A percentile compares a stretch with the other conserved stretches of the same genome.
Evolutionary conservation across 2,797 vertebrate genomes (phyloP).

Genomic region (Pipistrellus kuhlii): DNA sequence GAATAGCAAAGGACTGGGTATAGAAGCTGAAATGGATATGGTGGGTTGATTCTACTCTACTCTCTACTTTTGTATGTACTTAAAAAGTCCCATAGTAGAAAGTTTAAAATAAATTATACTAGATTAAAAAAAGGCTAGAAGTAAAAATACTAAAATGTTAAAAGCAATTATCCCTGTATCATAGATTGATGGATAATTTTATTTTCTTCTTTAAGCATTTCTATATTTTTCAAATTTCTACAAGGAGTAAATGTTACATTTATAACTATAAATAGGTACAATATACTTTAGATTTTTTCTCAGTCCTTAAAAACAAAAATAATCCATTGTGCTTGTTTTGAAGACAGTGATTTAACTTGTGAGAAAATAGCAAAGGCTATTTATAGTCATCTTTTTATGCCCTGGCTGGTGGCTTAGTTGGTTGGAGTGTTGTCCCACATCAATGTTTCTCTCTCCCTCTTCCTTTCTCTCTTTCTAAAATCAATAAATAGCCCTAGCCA

Average conservation of each 20-base stretch:
- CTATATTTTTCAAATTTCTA: slow-evolving; percentile 7
- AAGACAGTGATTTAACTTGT: not conserved
- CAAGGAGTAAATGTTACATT: not conserved
- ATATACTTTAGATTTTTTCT: not conserved
- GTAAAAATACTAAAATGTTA: slow-evolving; percentile 7
- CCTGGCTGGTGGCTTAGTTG: no score
- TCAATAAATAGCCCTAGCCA: no score
- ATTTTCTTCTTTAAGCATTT: not conserved
- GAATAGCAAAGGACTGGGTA: not conserved
- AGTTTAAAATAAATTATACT: not conserved
- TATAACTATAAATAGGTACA: not conserved
- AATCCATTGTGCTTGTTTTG: not conserved
- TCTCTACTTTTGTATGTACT: not conserved
- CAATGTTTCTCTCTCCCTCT: no score
- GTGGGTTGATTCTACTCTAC: not conserved
- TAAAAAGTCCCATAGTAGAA: slow-evolving; percentile 13
- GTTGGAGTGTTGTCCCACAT: no score
- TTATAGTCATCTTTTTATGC: no score
- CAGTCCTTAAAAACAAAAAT: not conserved
- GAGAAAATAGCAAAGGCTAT: no score
- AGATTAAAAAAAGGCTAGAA: not conserved
- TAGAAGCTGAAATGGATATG: not conserved
- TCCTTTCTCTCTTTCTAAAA: no score
- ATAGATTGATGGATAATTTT: not conserved
- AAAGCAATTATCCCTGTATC: not conserved